A percentile compares a stretch with the other conserved stretches of the same genome.
phyloP scores from a whole-genome alignment of 2,113 vertebrate genomes.

The Rhabdomys dilectus region DNA sequence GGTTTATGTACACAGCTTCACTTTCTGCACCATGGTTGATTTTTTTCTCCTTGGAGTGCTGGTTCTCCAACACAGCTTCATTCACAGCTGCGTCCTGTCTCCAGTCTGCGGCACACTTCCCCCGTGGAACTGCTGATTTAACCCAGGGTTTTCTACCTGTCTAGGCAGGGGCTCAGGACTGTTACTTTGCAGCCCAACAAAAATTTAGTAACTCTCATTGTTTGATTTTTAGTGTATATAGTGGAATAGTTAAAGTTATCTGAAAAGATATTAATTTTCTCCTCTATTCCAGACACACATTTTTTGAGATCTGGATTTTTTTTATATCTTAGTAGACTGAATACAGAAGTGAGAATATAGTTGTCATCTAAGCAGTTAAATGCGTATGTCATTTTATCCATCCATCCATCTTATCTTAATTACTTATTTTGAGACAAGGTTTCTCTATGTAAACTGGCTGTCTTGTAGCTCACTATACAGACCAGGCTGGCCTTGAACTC shows the following conservation, averaged over 20 bases:
- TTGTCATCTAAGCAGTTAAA: not conserved
- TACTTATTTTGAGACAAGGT: not conserved
- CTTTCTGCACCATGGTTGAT: not conserved
- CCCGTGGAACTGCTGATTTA: too few relatives aligned
- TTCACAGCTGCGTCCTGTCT: rapidly evolving
- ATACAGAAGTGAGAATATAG: not conserved
- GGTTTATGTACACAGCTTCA: not conserved
- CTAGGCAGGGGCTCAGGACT: too few relatives aligned
- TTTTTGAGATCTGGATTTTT: not conserved
- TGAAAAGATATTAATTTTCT: not conserved
- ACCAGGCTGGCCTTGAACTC: not conserved
- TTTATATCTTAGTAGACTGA: not conserved
- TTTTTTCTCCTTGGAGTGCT: not conserved
- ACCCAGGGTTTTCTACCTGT: not conserved
- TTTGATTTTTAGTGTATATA: not conserved
- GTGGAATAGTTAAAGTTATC: not conserved
- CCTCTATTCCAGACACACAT: not conserved
- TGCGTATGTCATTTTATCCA: not conserved
- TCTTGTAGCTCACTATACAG: not conserved
- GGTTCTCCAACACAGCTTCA: not conserved
- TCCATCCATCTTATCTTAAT: not conserved
- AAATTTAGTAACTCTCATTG: not conserved
- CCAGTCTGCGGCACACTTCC: not conserved
- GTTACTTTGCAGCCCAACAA: not conserved
- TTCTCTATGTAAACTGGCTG: not conserved